Conservation (phyloP, 2,797 vertebrate species). For the Aulostomus chinensis region DNA sequence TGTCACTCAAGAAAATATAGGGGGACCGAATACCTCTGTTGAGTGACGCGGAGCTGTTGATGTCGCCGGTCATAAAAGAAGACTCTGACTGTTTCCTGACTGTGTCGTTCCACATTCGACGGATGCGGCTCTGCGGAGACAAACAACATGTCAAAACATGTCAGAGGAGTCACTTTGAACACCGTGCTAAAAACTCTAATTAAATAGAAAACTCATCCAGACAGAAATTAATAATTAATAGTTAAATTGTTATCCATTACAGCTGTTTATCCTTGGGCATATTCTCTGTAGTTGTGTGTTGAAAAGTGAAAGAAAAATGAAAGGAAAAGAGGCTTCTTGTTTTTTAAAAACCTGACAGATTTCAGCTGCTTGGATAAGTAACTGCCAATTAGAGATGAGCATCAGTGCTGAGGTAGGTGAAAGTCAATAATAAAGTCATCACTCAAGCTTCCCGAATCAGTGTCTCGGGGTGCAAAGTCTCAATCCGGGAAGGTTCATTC, state of each 20-base stretch:
- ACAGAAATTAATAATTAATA: background rate
- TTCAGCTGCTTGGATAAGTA: slow-evolving; percentile 15
- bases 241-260: background rate
- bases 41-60: slow-evolving; percentile 98
- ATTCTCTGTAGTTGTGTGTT: too few relatives aligned
- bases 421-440: slow-evolving; percentile 66
- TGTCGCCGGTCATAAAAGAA: slow-evolving; percentile 98
- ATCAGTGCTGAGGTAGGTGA: slow-evolving; percentile 25
- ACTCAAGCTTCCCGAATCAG: slow-evolving; percentile 45
- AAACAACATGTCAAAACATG: slow-evolving; percentile 44
- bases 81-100: slow-evolving; percentile 99
- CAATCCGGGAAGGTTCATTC: slow-evolving; percentile 46
- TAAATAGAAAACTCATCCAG: background rate
- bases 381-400: slow-evolving; percentile 43
- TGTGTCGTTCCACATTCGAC: slow-evolving; percentile 99
- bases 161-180: slow-evolving; percentile 4
- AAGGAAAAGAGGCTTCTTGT: too few relatives aligned
- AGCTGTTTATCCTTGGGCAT: background rate
- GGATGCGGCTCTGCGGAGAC: slow-evolving; percentile 91
- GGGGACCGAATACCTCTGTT: slow-evolving; percentile 93
- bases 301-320: too few relatives aligned
- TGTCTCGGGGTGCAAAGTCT: slow-evolving; percentile 41
- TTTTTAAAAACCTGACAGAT: slow-evolving; percentile 10
- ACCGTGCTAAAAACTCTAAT: background rate
- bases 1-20: slow-evolving; percentile 14